phyloP scores from a whole-genome alignment of 2,888 invertebrate genomes.

The Lasioglossum calceatum region DNA sequence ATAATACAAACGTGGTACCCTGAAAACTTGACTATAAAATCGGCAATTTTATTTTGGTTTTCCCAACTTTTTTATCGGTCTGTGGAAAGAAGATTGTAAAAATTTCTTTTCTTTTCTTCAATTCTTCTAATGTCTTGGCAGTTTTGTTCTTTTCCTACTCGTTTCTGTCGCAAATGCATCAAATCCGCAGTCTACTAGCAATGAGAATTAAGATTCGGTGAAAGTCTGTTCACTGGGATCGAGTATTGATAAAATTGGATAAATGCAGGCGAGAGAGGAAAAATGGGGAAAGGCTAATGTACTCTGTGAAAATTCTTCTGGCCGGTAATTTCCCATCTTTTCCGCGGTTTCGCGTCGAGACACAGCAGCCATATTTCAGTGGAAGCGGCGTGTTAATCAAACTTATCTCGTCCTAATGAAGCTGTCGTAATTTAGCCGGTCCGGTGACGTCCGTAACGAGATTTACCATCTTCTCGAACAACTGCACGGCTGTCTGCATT shows the following conservation, averaged over 20 bases:
- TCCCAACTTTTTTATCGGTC: too few species aligned
- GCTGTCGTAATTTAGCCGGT: slow-evolving; percentile 40
- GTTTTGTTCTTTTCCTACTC: too few species aligned
- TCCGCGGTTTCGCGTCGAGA: neutral
- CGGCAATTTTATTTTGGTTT: too few species aligned
- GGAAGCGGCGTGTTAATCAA: slow-evolving; percentile 44
- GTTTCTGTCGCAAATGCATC: too few species aligned
- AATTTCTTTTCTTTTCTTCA: too few species aligned
- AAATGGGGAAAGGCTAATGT: neutral
- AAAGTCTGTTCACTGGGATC: neutral
- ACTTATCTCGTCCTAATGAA: slow-evolving; percentile 50
- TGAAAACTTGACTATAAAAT: too few species aligned
- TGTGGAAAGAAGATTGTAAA: too few species aligned
- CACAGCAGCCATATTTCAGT: slow-evolving; percentile 10
- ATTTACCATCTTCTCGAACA: slow-evolving; percentile 28
- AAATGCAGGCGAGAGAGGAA: too few species aligned
- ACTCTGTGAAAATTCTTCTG: neutral
- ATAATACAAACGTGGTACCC: too few species aligned
- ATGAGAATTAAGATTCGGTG: neutral
- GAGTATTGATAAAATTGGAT: neutral
- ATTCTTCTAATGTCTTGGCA: too few species aligned
- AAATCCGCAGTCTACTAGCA: too few species aligned
- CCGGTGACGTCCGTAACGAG: slow-evolving; percentile 29
- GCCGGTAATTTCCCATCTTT: neutral
- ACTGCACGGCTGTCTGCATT: slow-evolving; percentile 5